A percentile compares a stretch with the other conserved stretches of the same genome.
Evolutionary conservation across 2,113 vertebrate species (phyloP).

Genomic region (Chionis minor): DNA sequence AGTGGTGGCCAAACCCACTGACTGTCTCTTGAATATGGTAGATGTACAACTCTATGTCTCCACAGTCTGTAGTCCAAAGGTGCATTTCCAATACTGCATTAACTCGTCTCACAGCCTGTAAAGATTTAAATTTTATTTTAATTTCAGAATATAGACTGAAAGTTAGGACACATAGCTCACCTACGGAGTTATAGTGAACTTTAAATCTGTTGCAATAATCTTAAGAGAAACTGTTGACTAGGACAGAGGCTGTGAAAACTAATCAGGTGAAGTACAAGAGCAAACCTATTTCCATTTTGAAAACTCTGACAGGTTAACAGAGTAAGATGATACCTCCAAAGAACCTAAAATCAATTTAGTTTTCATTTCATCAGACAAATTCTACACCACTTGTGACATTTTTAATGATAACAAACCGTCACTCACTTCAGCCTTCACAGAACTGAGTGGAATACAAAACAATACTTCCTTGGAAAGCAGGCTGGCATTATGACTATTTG

Average conservation of each 20-base stretch:
- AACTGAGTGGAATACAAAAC: background rate
- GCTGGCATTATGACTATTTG: background rate
- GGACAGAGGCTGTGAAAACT: background rate
- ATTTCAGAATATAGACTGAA: background rate
- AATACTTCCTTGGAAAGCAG: background rate
- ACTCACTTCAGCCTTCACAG: background rate
- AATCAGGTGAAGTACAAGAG: background rate
- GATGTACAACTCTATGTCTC: background rate
- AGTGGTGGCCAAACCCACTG: background rate
- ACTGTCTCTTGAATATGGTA: background rate
- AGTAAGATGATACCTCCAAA: background rate
- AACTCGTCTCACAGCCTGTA: background rate
- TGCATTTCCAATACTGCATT: background rate
- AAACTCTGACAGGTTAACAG: background rate
- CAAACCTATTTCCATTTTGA: background rate
- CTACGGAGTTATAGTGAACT: background rate
- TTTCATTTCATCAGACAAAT: background rate
- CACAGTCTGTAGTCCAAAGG: background rate
- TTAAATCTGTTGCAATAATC: background rate
- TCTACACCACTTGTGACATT: background rate
- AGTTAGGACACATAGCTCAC: background rate
- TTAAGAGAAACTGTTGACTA: background rate
- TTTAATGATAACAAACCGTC: background rate
- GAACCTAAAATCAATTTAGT: background rate
- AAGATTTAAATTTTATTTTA: background rate